These are phyloP conservation scores for Ondatra zibethicus DNA, from an alignment of 2,113 vertebrate genomes.

Conservation along the genomic window DNA sequence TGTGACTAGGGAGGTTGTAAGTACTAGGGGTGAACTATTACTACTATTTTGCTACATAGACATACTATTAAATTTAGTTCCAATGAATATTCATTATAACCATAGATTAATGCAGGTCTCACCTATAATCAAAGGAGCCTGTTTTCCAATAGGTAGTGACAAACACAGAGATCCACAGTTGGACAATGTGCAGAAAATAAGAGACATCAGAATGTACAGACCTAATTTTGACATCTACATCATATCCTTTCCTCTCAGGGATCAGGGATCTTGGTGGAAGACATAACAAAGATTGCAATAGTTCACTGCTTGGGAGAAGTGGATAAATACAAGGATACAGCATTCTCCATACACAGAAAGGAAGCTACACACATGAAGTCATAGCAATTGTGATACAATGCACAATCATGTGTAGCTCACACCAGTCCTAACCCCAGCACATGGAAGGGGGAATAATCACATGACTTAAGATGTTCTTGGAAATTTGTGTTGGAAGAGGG, in stretches of 20 bases:
- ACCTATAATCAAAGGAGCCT: not conserved
- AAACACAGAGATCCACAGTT: not conserved
- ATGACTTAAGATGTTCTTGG: not conserved
- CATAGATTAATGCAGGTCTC: not conserved
- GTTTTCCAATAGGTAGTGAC: not conserved
- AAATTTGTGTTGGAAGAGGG: not conserved
- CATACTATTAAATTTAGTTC: not conserved
- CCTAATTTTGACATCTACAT: not conserved
- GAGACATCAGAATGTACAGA: not conserved
- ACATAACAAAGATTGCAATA: not conserved
- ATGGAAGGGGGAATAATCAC: accelerated
- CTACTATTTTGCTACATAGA: not conserved
- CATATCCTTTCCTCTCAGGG: not conserved
- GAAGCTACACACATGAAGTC: not conserved
- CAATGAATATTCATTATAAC: not conserved
- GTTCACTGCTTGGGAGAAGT: not conserved
- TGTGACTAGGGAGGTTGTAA: not conserved
- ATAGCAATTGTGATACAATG: not conserved
- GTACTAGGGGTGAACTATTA: not conserved
- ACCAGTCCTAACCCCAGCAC: not conserved
- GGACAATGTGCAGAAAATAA: not conserved
- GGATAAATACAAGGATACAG: not conserved
- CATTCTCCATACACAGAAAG: not conserved
- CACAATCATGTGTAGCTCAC: not conserved
- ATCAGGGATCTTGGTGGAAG: not conserved